Conservation (phyloP, 2,113 vertebrate genomes). For the Microtus montanus region DNA sequence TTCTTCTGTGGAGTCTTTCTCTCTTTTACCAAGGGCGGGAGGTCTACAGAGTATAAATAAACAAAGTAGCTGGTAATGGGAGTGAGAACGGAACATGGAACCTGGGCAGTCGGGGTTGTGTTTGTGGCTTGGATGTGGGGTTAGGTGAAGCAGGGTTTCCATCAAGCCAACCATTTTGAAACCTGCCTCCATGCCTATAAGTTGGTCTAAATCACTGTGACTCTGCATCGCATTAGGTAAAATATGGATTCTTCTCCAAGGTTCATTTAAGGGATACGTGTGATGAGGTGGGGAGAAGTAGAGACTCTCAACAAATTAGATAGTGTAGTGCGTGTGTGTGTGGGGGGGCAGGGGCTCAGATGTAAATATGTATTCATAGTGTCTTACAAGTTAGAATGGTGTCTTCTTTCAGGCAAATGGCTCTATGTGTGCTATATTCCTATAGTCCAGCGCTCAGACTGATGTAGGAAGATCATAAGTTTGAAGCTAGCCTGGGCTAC, state of each 20-base stretch:
- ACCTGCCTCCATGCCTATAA: background rate
- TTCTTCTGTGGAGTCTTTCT: background rate
- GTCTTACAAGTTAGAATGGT: background rate
- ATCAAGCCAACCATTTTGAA: background rate
- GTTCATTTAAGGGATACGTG: background rate
- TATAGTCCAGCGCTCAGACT: background rate
- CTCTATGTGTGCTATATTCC: background rate
- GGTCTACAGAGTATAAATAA: background rate
- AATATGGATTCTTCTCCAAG: background rate
- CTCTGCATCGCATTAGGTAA: background rate
- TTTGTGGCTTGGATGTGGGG: background rate
- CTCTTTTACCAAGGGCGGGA: background rate
- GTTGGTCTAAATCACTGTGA: background rate
- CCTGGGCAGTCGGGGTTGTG: accelerated
- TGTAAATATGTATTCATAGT: background rate
- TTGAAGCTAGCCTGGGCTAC: background rate
- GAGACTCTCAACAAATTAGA: background rate
- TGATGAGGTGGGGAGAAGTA: background rate
- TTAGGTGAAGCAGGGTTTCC: background rate
- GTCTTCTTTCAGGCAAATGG: background rate
- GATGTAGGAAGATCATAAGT: background rate
- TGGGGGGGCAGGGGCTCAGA: too few relatives aligned
- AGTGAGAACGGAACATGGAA: background rate
- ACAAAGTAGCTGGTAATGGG: background rate
- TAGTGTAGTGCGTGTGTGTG: accelerated